A percentile compares a stretch with the other conserved stretches of the same genome.
These are phyloP conservation scores for Cybosia mesomella DNA, from an alignment of 2,888 invertebrate genomes.

Conservation along the genomic window DNA sequence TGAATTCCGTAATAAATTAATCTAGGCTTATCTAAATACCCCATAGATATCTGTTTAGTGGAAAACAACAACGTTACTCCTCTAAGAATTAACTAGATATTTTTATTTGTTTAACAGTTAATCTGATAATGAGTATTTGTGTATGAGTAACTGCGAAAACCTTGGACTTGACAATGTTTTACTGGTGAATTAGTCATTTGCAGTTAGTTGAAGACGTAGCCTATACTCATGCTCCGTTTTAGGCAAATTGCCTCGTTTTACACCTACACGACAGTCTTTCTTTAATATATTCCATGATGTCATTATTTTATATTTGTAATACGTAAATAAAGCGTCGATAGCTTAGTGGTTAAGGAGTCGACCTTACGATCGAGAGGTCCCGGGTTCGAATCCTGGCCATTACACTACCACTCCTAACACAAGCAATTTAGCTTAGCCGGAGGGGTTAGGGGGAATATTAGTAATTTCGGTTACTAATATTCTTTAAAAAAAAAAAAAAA, in stretches of 20 bases:
- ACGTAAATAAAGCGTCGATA: too few relatives aligned
- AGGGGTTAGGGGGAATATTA: too few relatives aligned
- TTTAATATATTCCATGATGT: constrained; percentile 1
- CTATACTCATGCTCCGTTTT: constrained; percentile 1
- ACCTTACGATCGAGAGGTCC: too few relatives aligned
- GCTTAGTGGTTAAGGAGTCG: too few relatives aligned
- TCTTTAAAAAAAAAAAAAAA: too few relatives aligned
- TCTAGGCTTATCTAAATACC: constrained; percentile 12
- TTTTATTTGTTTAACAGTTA: constrained; percentile 28
- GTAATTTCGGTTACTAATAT: too few relatives aligned
- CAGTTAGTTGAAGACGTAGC: background rate
- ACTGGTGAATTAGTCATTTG: constrained; percentile 9
- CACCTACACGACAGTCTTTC: constrained; percentile 13
- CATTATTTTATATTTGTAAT: background rate
- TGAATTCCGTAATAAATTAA: constrained; percentile 6
- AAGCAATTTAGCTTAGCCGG: too few relatives aligned
- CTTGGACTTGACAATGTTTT: constrained; percentile 34
- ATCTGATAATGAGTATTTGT: constrained; percentile 28
- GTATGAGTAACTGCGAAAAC: constrained; percentile 11
- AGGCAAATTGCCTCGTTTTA: constrained; percentile 3
- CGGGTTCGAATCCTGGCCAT: too few relatives aligned
- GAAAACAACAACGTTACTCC: background rate
- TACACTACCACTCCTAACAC: too few relatives aligned
- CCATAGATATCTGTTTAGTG: constrained; percentile 1
- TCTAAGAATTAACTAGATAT: constrained; percentile 12